Conservation (phyloP, 2,113 vertebrate species). For the Pelobates fuscus region DNA sequence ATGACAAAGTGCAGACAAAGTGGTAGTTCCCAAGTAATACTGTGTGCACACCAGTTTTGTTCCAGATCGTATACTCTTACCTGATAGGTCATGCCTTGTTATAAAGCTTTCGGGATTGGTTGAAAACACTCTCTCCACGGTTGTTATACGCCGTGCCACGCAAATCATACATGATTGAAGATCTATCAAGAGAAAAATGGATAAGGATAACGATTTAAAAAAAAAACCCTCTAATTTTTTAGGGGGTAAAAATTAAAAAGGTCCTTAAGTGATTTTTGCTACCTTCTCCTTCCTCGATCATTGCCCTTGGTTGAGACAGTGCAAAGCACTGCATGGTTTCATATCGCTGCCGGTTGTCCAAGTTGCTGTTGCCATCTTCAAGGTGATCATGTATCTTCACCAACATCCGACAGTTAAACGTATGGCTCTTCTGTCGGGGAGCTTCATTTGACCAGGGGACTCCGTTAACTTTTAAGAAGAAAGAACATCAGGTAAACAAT, state of each 20-base stretch:
- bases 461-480: constrained; percentile 79
- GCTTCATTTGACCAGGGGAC: constrained; percentile 87
- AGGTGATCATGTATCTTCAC: constrained; percentile 79
- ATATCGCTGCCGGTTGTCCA: constrained; percentile 77
- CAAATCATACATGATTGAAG: constrained; percentile 99
- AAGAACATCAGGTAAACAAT: constrained; percentile 6
- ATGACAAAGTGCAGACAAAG: too few relatives aligned
- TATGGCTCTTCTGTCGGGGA: constrained; percentile 91
- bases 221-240: too few relatives aligned
- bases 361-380: constrained; percentile 72
- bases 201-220: neutral
- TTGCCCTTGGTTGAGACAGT: constrained; percentile 91
- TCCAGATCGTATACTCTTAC: constrained; percentile 58
- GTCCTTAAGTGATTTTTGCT: too few relatives aligned
- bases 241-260: too few relatives aligned
- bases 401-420: constrained; percentile 95
- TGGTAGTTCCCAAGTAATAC: too few relatives aligned
- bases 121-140: constrained; percentile 76
- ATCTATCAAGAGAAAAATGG: constrained; percentile 68
- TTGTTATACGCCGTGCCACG: constrained; percentile 87
- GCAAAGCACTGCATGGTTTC: constrained; percentile 99
- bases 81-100: constrained; percentile 92
- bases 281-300: constrained; percentile 98
- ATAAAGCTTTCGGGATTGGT: constrained; percentile 86
- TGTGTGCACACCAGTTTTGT: neutral